Evolutionary conservation across 1,140 invertebrate species (phyloP).

Genomic region (Neomicropteryx cornuta): DNA sequence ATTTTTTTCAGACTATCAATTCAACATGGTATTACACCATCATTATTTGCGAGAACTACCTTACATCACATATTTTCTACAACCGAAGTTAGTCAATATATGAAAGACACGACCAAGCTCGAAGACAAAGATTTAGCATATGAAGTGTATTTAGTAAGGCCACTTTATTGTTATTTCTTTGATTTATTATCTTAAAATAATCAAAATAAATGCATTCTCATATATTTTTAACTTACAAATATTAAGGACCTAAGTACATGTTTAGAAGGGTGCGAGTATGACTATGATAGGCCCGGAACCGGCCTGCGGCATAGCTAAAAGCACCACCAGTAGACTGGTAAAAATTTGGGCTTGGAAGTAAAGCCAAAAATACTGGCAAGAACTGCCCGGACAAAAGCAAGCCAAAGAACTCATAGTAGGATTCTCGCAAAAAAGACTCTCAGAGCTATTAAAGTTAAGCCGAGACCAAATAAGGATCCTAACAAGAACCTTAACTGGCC

Average conservation of each 20-base stretch:
- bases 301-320: too few species aligned
- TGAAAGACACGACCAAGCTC: constrained; percentile 63
- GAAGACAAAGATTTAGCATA: constrained; percentile 57
- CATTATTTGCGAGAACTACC: constrained; percentile 31
- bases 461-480: too few species aligned
- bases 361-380: too few species aligned
- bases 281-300: too few species aligned
- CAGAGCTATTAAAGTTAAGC: too few species aligned
- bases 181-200: constrained; percentile 31
- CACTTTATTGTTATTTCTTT: constrained; percentile 31
- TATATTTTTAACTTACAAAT: neutral
- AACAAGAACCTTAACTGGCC: too few species aligned
- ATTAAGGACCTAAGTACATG: neutral
- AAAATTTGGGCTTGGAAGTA: too few species aligned
- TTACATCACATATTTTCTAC: constrained; percentile 28
- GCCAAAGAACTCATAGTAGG: too few species aligned
- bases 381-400: too few species aligned
- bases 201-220: constrained; percentile 5
- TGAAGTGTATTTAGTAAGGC: constrained; percentile 68
- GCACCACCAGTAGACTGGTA: neutral
- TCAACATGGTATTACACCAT: constrained; percentile 30
- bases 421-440: too few species aligned
- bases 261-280: neutral
- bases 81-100: constrained; percentile 36
- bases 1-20: constrained; percentile 27